Conservation (phyloP, 1,140 invertebrate species). For the Diprion similis region DNA sequence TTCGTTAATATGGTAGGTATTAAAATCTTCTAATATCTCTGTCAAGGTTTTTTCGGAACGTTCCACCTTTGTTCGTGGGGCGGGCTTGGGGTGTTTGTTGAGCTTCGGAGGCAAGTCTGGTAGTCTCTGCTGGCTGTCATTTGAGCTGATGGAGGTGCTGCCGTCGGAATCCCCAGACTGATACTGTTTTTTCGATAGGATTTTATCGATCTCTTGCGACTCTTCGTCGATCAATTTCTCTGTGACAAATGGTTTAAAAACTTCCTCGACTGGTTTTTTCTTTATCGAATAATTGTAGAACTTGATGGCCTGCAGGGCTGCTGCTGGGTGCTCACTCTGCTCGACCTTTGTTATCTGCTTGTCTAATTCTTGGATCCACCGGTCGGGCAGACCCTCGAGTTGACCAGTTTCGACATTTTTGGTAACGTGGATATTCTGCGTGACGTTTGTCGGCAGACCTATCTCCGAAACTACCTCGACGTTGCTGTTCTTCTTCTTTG, state of each 20-base stretch:
- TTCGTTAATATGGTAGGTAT: constrained; percentile 40
- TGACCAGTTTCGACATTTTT: constrained; percentile 79
- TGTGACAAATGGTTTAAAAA: constrained; percentile 81
- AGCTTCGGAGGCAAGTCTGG: constrained; percentile 52
- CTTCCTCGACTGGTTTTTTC: constrained; percentile 69
- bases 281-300: constrained; percentile 90
- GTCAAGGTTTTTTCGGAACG: constrained; percentile 57
- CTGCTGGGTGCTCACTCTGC: constrained; percentile 90
- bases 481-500: constrained; percentile 45
- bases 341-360: constrained; percentile 88
- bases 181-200: constrained; percentile 72
- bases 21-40: constrained; percentile 56
- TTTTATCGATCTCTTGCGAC: constrained; percentile 78
- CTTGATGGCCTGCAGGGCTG: constrained; percentile 89
- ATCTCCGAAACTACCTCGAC: constrained; percentile 65
- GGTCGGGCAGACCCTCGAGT: constrained; percentile 78
- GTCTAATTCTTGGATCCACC: constrained; percentile 82
- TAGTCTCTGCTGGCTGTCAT: constrained; percentile 41
- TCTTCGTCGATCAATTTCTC: constrained; percentile 79
- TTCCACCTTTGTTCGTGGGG: constrained; percentile 52
- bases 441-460: constrained; percentile 78
- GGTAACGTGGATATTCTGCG: constrained; percentile 82
- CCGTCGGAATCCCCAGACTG: constrained; percentile 53
- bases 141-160: constrained; percentile 47
- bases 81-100: constrained; percentile 48